Evolutionary conservation across 2,113 vertebrate species (phyloP).

Genomic region (Megaceryle maxima): DNA sequence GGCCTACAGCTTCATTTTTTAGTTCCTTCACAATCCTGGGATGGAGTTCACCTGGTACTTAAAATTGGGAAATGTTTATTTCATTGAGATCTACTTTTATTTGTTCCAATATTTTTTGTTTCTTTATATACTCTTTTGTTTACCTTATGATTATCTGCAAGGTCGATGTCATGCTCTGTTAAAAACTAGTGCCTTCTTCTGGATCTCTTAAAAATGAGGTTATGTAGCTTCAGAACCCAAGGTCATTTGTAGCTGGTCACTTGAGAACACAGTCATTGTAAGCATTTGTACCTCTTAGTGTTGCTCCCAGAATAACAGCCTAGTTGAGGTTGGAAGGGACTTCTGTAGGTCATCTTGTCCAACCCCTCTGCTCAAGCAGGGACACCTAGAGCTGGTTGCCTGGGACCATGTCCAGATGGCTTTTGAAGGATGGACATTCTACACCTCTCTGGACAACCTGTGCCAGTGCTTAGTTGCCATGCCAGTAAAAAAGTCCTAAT

Average conservation of each 20-base stretch:
- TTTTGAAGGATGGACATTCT: background rate
- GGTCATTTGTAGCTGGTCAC: background rate
- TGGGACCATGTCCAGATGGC: no score
- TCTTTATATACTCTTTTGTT: background rate
- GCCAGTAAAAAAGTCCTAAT: background rate
- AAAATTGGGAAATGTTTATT: background rate
- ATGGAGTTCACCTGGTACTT: background rate
- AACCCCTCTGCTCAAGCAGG: background rate
- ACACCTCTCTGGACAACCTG: background rate
- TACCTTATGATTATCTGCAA: background rate
- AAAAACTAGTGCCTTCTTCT: background rate
- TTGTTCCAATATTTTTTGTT: background rate
- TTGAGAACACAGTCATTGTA: background rate
- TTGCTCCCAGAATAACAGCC: background rate
- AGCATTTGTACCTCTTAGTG: background rate
- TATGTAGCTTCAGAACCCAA: background rate
- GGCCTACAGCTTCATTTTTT: background rate
- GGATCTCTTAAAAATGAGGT: background rate
- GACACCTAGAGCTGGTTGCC: background rate
- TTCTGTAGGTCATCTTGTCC: background rate
- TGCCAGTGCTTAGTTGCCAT: rapidly evolving
- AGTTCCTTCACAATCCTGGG: background rate
- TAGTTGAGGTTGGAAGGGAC: background rate
- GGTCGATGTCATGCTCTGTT: background rate
- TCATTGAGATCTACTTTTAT: background rate